Evolutionary conservation across 2,888 invertebrate genomes (phyloP).

Genomic region (Microctonus aethiopoides): DNA sequence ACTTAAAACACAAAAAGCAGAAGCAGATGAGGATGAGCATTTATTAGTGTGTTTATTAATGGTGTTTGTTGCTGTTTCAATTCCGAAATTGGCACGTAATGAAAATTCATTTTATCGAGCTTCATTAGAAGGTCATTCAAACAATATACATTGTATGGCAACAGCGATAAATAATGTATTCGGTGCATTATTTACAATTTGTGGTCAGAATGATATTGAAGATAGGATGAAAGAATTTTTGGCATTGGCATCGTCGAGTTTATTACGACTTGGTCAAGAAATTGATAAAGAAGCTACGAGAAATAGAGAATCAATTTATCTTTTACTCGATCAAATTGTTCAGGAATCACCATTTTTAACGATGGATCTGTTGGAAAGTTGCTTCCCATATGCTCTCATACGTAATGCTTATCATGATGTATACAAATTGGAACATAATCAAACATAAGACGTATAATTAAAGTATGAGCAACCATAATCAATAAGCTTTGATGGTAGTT

Average conservation of each 20-base stretch:
- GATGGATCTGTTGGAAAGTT: slow-evolving; percentile 98
- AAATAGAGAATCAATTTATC: slow-evolving; percentile 96
- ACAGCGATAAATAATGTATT: slow-evolving; percentile 96
- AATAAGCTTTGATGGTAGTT: background rate
- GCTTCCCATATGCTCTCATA: slow-evolving; percentile 98
- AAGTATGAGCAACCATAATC: background rate
- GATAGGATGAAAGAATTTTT: slow-evolving; percentile 97
- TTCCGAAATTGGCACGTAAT: slow-evolving; percentile 92
- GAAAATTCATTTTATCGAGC: slow-evolving; percentile 91
- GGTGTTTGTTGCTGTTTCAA: slow-evolving; percentile 98
- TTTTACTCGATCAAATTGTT: slow-evolving; percentile 96
- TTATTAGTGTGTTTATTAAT: slow-evolving; percentile 92
- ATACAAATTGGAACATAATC: slow-evolving; percentile 86
- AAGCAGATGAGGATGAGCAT: slow-evolving; percentile 92
- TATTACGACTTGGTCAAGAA: slow-evolving; percentile 94
- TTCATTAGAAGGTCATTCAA: slow-evolving; percentile 92
- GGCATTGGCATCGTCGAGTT: slow-evolving; percentile 92
- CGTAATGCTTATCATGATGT: slow-evolving; percentile 98
- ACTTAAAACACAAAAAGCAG: slow-evolving; percentile 87
- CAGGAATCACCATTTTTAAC: slow-evolving; percentile 98
- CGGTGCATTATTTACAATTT: slow-evolving; percentile 95
- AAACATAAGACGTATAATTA: slow-evolving; percentile 51
- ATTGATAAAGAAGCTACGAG: slow-evolving; percentile 93
- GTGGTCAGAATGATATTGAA: slow-evolving; percentile 95
- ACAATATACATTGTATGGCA: slow-evolving; percentile 99